phyloP scores from a whole-genome alignment of 2,888 invertebrate species.

The Heliconius ismenius region DNA sequence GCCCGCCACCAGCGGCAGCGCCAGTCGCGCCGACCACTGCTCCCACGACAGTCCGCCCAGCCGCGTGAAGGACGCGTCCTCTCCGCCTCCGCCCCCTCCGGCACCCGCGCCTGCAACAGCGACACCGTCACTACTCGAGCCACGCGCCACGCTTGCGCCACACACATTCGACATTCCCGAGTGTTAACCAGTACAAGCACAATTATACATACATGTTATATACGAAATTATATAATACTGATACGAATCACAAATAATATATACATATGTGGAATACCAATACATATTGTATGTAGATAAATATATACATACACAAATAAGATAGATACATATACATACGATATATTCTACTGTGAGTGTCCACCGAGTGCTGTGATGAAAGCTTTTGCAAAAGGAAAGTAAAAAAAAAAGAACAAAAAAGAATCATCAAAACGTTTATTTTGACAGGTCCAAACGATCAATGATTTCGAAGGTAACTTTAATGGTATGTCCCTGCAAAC shows the following conservation, averaged over 20 bases:
- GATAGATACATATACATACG: constrained; percentile 54
- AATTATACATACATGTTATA: constrained; percentile 61
- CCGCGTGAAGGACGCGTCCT: constrained; percentile 75
- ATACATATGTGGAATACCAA: constrained; percentile 25
- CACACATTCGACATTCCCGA: constrained; percentile 60
- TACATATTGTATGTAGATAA: constrained; percentile 43
- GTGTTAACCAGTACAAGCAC: constrained; percentile 74
- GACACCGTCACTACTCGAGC: constrained; percentile 18
- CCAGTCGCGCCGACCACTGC: constrained; percentile 88
- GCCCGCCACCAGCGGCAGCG: constrained; percentile 85
- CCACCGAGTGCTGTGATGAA: constrained; percentile 81
- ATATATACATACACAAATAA: constrained; percentile 26
- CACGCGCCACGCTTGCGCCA: constrained; percentile 13
- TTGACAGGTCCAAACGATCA: constrained; percentile 43
- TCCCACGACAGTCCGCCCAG: constrained; percentile 87
- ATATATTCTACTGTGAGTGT: constrained; percentile 76
- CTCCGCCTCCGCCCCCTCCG: constrained; percentile 50
- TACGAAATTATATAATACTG: constrained; percentile 44
- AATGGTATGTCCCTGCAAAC: constrained; percentile 35
- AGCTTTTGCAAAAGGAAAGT: constrained; percentile 75
- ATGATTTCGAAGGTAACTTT: constrained; percentile 43
- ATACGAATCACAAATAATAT: constrained; percentile 12
- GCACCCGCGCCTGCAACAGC: constrained; percentile 47
- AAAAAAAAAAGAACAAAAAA: constrained; percentile 73
- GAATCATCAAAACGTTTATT: constrained; percentile 73